Evolutionary conservation across 1,140 invertebrate species (phyloP).

Genomic region (Micrasema longulum): DNA sequence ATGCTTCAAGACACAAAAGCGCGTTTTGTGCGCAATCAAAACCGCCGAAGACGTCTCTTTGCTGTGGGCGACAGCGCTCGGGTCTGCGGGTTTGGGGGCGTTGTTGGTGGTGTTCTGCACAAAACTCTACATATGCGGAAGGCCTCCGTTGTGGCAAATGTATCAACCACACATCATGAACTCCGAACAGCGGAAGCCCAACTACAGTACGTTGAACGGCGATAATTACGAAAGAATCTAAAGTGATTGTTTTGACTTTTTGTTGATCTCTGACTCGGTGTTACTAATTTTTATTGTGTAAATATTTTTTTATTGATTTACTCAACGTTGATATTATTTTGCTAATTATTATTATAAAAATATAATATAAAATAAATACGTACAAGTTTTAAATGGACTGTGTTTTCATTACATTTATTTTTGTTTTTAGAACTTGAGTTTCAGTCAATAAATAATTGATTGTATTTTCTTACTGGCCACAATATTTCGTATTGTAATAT

Average conservation of each 20-base stretch:
- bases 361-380: not conserved
- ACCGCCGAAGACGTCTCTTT: slow-evolving; percentile 9
- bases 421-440: no score
- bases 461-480: no score
- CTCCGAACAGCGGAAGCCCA: not conserved
- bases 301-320: not conserved
- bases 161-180: slow-evolving; percentile 15
- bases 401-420: no score
- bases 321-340: not conserved
- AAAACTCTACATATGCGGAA: not conserved
- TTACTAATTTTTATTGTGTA: not conserved
- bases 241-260: not conserved
- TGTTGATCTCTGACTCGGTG: not conserved
- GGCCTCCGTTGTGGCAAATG: not conserved
- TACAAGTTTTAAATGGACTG: no score
- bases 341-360: not conserved
- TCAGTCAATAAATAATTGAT: no score
- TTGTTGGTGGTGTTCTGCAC: slow-evolving; percentile 27
- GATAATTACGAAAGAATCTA: slow-evolving; percentile 10
- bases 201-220: slow-evolving; percentile 12
- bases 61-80: slow-evolving; percentile 24
- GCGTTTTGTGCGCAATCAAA: not conserved
- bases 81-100: slow-evolving; percentile 27
- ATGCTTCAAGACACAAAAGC: not conserved
- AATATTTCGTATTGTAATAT: no score